Percentiles rank a stretch among this genome's conserved stretches.
Evolutionary conservation across 2,797 vertebrate species (phyloP).

Genomic region (Helarctos malayanus): DNA sequence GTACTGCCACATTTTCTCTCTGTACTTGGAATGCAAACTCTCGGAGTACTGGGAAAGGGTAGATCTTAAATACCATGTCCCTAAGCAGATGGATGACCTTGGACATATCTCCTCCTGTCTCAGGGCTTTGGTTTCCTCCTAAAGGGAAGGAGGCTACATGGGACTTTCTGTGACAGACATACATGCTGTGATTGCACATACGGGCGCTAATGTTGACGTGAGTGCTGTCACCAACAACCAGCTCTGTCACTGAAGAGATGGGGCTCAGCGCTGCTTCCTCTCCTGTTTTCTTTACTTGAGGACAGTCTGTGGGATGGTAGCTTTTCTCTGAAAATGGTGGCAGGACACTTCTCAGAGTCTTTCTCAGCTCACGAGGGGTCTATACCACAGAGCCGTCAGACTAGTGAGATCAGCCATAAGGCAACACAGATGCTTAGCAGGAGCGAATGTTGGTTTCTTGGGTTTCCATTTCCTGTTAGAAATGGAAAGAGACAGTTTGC

Average conservation of each 20-base stretch:
- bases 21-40: background rate
- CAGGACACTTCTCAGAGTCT: background rate
- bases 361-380: background rate
- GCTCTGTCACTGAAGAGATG: background rate
- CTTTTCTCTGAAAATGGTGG: background rate
- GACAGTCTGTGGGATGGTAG: background rate
- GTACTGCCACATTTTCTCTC: background rate
- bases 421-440: background rate
- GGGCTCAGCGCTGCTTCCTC: background rate
- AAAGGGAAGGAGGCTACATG: background rate
- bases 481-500: background rate
- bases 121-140: background rate
- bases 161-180: background rate
- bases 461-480: background rate
- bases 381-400: background rate
- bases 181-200: too few relatives aligned
- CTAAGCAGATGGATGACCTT: background rate
- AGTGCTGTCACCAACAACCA: background rate
- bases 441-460: background rate
- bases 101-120: background rate
- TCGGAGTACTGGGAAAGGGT: too few relatives aligned
- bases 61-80: background rate
- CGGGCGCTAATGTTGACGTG: fast-evolving
- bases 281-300: background rate
- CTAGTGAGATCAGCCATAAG: background rate